phyloP scores from a whole-genome alignment of 2,113 vertebrate species.

The Himantopus leucocephalus region DNA sequence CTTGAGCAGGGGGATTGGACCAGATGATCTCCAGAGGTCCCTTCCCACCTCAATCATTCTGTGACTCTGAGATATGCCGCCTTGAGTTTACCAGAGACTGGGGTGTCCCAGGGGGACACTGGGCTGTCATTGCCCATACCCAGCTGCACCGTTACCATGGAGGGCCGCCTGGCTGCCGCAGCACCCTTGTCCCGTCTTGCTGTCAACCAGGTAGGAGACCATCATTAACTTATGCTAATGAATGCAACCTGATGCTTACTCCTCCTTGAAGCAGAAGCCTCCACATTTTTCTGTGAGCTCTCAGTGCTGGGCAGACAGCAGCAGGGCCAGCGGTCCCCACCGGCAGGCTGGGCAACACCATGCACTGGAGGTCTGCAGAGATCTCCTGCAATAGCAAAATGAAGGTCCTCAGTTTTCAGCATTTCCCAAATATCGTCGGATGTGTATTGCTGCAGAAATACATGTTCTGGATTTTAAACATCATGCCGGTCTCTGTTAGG shows the following conservation, averaged over 20 bases:
- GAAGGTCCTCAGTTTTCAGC: not conserved
- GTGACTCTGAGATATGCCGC: not conserved
- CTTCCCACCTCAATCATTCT: not conserved
- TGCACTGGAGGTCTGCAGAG: not conserved
- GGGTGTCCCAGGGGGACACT: not conserved
- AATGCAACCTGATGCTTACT: not conserved
- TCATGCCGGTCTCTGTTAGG: fast-evolving
- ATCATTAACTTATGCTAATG: not conserved
- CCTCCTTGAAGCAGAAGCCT: not conserved
- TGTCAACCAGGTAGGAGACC: not conserved
- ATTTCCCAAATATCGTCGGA: not conserved
- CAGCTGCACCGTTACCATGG: fast-evolving
- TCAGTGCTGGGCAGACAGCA: not conserved
- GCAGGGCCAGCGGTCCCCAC: fast-evolving
- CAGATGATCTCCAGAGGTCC: not conserved
- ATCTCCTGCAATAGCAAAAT: not conserved
- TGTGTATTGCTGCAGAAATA: not conserved
- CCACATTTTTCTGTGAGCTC: not conserved
- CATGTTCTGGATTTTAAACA: not conserved
- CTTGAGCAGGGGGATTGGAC: not conserved
- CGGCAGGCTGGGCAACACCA: fast-evolving
- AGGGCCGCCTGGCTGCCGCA: fast-evolving
- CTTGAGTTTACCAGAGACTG: not conserved
- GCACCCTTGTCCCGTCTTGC: not conserved
- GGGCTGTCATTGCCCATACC: not conserved